Conservation (phyloP, 2,888 invertebrate genomes). For the Antheraea assamensis region DNA sequence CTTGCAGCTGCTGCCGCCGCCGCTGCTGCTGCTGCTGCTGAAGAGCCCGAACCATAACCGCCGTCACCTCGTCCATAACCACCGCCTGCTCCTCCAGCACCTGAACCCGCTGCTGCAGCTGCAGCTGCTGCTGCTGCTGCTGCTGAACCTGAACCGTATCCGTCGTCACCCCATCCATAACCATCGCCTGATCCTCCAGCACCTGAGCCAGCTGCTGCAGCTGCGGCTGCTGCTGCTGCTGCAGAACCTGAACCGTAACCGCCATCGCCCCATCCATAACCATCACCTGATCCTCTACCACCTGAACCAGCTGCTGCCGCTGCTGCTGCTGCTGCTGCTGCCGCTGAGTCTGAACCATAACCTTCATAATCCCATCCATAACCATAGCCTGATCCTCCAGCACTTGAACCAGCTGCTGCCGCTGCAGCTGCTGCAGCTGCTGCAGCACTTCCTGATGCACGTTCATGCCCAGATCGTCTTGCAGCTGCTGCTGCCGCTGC, state of each 20-base stretch:
- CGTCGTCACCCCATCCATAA: neutral
- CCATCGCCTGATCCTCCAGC: slow-evolving; percentile 1
- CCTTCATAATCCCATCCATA: neutral
- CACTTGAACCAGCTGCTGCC: neutral
- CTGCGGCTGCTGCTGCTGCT: slow-evolving; percentile 23
- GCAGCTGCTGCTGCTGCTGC: slow-evolving; percentile 16
- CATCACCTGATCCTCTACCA: slow-evolving; percentile 7
- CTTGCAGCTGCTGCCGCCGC: neutral
- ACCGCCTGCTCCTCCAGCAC: neutral
- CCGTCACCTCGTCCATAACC: neutral
- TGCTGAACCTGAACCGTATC: slow-evolving; percentile 7
- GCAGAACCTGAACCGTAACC: slow-evolving; percentile 2
- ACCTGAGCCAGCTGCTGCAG: slow-evolving; percentile 21
- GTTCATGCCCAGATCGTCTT: neutral
- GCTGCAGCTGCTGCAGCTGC: slow-evolving; percentile 13
- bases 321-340: slow-evolving; percentile 20
- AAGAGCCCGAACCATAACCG: slow-evolving; percentile 4
- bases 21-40: slow-evolving; percentile 14
- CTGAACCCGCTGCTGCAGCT: neutral
- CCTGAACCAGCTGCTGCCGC: slow-evolving; percentile 15
- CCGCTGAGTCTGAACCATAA: slow-evolving; percentile 19
- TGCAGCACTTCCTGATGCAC: neutral
- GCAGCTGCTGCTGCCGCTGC: neutral
- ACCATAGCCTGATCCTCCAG: slow-evolving; percentile 3
- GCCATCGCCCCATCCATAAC: too few relatives aligned